Base-by-base conservation (phyloP, 1,140 invertebrate species). In the Aphelenchoides fujianensis region DNA sequence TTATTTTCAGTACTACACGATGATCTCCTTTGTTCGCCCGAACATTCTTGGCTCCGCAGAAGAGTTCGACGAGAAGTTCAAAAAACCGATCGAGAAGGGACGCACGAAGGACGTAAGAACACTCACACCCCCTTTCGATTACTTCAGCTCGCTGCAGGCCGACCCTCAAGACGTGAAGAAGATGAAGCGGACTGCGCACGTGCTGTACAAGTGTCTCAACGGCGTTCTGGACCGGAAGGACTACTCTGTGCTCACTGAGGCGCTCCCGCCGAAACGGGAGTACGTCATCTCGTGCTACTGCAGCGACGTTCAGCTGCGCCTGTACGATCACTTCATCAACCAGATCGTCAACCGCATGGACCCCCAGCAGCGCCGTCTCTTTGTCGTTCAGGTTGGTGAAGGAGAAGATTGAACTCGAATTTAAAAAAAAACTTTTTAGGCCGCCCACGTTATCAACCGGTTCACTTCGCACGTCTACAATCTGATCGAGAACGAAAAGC, bases 391-490 rank as follows among this genome's bases (percentile, higher is more conserved):
- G n/a, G n/a, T n/a, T n/a, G n/a, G n/a, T n/a, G n/a, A n/a, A n/a
- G n/a, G n/a, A n/a, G n/a, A n/a, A n/a, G n/a, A n/a, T 37, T 3
- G 37, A 16, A 71, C 36, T 12, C 31, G 32, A 31, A 16, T 1
- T 19, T 30, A 28, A 16, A 5, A 59, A n/a, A n/a, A n/a, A n/a
- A n/a, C n/a, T 28, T 70, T 23, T 23, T 9, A 61, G 30, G 30
- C 37, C 82, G 87, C 2, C 84, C 91, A 93, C 83, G 89, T 89
- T 32, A 86, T 96, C 28, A 90, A 91, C 74, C 89, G 92, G 78
- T 90, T 98, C 81, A 97, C 94, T 91, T 94, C 93, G 2, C 95
- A 98, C 88, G 95, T 95, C 0, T 89, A 90, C 82, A 89, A 92
- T n/a, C 85, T 97, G 62, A 89, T 90, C 70, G 87, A 91, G 55